These are phyloP conservation scores for Athripsodes cinereus DNA, from an alignment of 2,888 invertebrate species.

Conservation along the genomic window DNA sequence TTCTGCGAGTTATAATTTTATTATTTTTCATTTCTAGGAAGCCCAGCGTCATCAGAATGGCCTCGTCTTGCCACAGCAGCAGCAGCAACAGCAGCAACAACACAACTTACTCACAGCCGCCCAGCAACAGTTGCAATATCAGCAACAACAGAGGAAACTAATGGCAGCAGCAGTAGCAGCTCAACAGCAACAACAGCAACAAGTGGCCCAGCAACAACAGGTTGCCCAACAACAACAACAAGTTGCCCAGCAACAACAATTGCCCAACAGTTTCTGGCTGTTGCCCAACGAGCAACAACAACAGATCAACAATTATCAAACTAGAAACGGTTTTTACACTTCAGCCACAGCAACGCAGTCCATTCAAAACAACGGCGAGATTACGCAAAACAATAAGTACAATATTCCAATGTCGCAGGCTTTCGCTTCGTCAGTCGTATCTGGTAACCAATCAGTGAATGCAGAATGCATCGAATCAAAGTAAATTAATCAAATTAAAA, in stretches of 20 bases:
- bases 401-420: not conserved
- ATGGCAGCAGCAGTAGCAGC: conserved; percentile 30
- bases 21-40: conserved; percentile 3
- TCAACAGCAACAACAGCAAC: conserved; percentile 23
- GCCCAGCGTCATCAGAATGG: conserved; percentile 18
- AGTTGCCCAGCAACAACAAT: conserved; percentile 7
- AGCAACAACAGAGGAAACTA: conserved; percentile 28
- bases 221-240: conserved; percentile 25
- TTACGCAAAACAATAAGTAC: conserved; percentile 18
- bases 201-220: conserved; percentile 24
- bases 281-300: conserved; percentile 8
- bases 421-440: conserved; percentile 32
- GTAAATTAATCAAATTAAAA: conserved; percentile 31
- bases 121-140: conserved; percentile 10
- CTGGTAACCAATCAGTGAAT: conserved; percentile 39
- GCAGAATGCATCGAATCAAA: conserved; percentile 51
- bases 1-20: no score
- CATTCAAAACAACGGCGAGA: conserved; percentile 22
- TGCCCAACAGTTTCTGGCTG: conserved; percentile 14
- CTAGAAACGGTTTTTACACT: conserved; percentile 26
- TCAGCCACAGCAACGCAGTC: conserved; percentile 6
- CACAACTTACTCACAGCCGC: conserved; percentile 21
- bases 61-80: conserved; percentile 12
- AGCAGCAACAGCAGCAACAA: conserved; percentile 11
- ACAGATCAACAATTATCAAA: conserved; percentile 23